Conservation (phyloP, 2,888 invertebrate genomes). For the Thereva unica region DNA sequence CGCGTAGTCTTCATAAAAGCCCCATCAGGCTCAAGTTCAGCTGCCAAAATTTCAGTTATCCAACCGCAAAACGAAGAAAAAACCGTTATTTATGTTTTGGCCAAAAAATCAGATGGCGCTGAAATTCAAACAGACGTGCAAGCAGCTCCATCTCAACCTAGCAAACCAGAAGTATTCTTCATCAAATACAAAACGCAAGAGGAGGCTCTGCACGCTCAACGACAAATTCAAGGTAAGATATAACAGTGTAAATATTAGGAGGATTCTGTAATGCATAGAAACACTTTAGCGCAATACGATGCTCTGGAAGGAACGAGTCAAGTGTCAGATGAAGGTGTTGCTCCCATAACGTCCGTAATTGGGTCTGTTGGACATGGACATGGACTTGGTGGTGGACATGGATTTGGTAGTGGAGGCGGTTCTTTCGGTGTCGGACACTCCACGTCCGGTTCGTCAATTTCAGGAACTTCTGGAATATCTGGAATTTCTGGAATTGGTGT, state of each 20-base stretch:
- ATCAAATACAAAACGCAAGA: constrained; percentile 58
- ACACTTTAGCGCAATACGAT: constrained; percentile 37
- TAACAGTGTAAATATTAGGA: background rate
- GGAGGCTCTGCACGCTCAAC: constrained; percentile 56
- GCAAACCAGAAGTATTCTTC: constrained; percentile 58
- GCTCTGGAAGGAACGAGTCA: constrained; percentile 36
- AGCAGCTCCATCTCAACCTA: constrained; percentile 52
- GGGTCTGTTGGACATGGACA: constrained; percentile 24
- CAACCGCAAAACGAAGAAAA: constrained; percentile 56
- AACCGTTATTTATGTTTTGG: constrained; percentile 57
- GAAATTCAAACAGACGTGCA: constrained; percentile 54
- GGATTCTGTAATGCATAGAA: no score
- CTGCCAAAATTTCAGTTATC: constrained; percentile 51
- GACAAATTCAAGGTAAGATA: constrained; percentile 52
- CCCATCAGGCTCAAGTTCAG: constrained; percentile 54
- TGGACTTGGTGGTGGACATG: no score
- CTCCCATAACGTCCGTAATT: constrained; percentile 35
- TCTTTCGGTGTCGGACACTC: background rate
- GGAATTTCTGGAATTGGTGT: background rate
- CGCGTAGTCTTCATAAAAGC: constrained; percentile 58
- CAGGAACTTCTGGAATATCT: background rate
- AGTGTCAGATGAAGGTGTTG: constrained; percentile 34
- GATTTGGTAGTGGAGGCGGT: background rate
- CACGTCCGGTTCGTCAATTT: constrained; percentile 43
- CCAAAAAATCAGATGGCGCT: constrained; percentile 53